Evolutionary conservation across 2,797 vertebrate genomes (phyloP).

Genomic region (Centropyge bicolor): DNA sequence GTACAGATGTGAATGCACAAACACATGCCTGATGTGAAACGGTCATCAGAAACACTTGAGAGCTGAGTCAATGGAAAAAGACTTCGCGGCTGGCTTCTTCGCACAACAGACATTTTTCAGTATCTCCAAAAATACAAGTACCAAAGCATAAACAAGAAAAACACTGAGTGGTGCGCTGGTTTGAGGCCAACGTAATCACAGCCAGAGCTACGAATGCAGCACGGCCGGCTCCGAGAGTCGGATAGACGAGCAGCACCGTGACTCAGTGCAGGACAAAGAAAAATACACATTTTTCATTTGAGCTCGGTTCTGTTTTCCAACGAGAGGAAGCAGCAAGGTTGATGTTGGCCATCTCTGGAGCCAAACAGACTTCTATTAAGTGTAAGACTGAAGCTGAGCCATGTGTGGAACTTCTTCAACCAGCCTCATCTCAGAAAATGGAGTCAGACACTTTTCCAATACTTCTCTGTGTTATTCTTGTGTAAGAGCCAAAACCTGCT

Average conservation of each 20-base stretch:
- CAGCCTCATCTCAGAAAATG: constrained; percentile 81
- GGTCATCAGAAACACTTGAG: constrained; percentile 56
- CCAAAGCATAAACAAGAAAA: constrained; percentile 69
- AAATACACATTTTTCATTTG: constrained; percentile 85
- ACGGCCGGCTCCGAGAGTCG: constrained; percentile 77
- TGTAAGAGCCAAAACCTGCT: constrained; percentile 65
- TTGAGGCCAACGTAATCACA: constrained; percentile 72
- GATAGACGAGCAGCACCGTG: constrained; percentile 83
- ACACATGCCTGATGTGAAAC: constrained; percentile 42
- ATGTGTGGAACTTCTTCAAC: constrained; percentile 67
- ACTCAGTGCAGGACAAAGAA: constrained; percentile 79
- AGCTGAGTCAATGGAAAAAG: constrained; percentile 59
- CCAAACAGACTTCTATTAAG: constrained; percentile 91
- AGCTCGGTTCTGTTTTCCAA: constrained; percentile 82
- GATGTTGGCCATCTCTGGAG: constrained; percentile 88
- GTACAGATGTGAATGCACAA: constrained; percentile 61
- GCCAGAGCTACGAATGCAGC: constrained; percentile 58
- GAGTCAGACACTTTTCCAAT: constrained; percentile 85
- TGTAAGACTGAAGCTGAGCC: constrained; percentile 82
- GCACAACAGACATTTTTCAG: constrained; percentile 51
- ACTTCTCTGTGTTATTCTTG: constrained; percentile 86
- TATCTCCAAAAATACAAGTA: constrained; percentile 47
- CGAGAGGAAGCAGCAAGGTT: constrained; percentile 89
- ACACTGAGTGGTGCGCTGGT: constrained; percentile 58
- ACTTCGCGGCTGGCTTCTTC: constrained; percentile 30